These are phyloP conservation scores for Gastracanthus pulcherrimus DNA, from an alignment of 2,888 invertebrate genomes.

Conservation along the genomic window DNA sequence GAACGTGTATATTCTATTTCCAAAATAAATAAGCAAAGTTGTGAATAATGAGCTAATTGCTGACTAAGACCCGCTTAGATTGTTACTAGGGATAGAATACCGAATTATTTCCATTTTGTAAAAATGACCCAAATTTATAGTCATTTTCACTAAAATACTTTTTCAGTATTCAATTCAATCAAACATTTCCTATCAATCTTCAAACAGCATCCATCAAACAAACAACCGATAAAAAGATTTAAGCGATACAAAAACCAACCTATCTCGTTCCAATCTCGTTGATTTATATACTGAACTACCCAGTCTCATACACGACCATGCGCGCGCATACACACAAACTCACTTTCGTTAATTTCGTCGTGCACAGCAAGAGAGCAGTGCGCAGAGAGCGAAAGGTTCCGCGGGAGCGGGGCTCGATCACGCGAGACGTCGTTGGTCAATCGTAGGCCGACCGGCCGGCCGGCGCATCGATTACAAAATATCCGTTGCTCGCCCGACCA, in stretches of 20 bases:
- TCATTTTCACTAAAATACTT: too few relatives aligned
- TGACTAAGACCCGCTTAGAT: too few relatives aligned
- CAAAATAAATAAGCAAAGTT: too few relatives aligned
- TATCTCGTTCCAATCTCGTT: background rate
- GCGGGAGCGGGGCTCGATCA: slow-evolving; percentile 6
- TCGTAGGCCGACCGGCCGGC: background rate
- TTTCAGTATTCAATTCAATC: too few relatives aligned
- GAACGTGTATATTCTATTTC: too few relatives aligned
- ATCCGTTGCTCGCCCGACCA: background rate
- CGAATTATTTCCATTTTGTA: too few relatives aligned
- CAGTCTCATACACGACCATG: too few relatives aligned
- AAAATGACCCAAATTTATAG: too few relatives aligned
- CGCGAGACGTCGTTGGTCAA: slow-evolving; percentile 18
- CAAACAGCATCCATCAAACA: background rate
- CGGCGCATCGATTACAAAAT: slow-evolving; percentile 24
- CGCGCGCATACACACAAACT: background rate
- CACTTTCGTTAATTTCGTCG: background rate
- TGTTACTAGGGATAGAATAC: too few relatives aligned
- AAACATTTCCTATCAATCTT: background rate
- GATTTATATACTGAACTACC: background rate
- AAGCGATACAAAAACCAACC: background rate
- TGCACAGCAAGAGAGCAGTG: background rate
- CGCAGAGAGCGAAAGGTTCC: too few relatives aligned
- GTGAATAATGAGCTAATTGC: too few relatives aligned
- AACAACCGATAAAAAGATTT: background rate